Evolutionary conservation across 2,797 vertebrate species (phyloP), one percentile per base, ranked within the genome.

Genomic region (Sebastiscus albofasciatus): DNA sequence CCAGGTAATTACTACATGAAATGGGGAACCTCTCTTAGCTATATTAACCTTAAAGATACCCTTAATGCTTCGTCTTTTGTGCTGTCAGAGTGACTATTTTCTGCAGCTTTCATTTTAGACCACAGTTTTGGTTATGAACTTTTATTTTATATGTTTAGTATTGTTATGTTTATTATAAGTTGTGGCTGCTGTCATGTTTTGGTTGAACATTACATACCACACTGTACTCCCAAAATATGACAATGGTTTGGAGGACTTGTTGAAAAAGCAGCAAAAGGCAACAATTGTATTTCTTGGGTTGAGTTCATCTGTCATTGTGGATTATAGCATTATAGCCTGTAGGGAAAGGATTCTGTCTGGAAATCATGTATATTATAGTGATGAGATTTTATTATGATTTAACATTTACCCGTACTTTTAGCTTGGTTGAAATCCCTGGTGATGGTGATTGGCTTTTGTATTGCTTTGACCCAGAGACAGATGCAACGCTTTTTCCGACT

Each of bases 401-500:
- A 68, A 49, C 33, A 36, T 56, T 68, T 18, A 24, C 4, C 13
- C 2, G 1, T 24, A 12, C 55, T 31, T 6, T 55, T 31, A 56
- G 22, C 34, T 74, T 60, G 29, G 29, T 49, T 52, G 1, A 56
- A 67, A 71, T 72, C 42, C 67, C 56, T 8, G 29, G 22, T 58
- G 72, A 27, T 20, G 22, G 22, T 36, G 65, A 80, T 7, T 61
- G 66, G 42, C 22, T 67, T 72, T 72, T 80, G 65, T 33, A 68
- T 36, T 55, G 56, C 58, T 56, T 87, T 58, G 29, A 77, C 56
- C 56, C 56, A 10, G 58, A 68, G 33, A 46, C 55, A 59, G 70
- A 67, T 18, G 56, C 66, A 62, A 60, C 87, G 90, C 84, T 86
- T 92, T 93, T 93, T 91, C 93, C 94, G 95, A 96, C 94, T 96